Base-by-base conservation (phyloP, 2,888 invertebrate species). In the Ethmia dodecea region DNA sequence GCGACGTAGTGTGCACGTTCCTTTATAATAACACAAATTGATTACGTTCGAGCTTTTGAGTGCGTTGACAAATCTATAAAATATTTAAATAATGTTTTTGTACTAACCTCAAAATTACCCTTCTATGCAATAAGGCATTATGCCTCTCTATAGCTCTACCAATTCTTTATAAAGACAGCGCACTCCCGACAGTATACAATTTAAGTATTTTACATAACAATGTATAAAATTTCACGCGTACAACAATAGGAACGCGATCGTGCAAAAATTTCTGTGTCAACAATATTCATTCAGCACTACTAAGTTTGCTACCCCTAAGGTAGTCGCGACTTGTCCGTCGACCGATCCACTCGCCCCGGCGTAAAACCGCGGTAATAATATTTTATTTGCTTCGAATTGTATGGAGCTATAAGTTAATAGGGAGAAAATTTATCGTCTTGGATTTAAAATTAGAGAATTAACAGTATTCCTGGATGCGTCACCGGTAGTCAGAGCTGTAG, bases 381-480 rank as follows among this genome's bases (percentile, higher is more conserved):
- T 25, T 31, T 30, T 15, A 13, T 18, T 26, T 26, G 10, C 2
- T 9, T 9, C 8, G 8, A 35, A 35, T 38, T 38, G n/a, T 43
- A 40, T 43, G 37, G 22, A 24, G 9, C 20, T 24, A 30, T 28
- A 40, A 33, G 33, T 38, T 49, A 35, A 40, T 38, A 43, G 1
- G 40, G 40, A 43, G 35, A 42, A 45, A 50, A 58, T 56, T 59
- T 52, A 52, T 64, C 55, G 60, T 69, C 62, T 66, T 54, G 49
- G 50, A 52, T 55, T 69, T 67, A 62, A 71, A 70, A 64, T 65
- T 70, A 61, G 61, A 61, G 64, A 74, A 74, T 76, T 68, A 66
- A n/a, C n/a, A 42, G 59, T 64, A 67, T 75, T 80, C 78, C 83
- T 81, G 83, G 79, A 81, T 79, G 76, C 73, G 81, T 77, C 78